Conservation (phyloP, 2,888 invertebrate genomes). For the Alloplasta piceator region DNA sequence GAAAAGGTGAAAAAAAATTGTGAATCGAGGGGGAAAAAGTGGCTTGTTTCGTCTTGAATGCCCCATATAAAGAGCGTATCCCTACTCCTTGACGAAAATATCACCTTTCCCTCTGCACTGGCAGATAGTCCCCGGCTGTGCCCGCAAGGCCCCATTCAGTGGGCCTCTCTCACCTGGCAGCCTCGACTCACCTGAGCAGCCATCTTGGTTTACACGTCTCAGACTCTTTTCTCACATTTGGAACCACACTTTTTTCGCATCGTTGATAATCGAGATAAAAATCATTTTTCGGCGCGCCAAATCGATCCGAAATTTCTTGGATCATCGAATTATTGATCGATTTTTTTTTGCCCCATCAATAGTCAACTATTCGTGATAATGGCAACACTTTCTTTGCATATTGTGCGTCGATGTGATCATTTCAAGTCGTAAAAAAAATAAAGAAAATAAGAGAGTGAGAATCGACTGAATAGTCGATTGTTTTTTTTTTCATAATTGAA, state of each 20-base stretch:
- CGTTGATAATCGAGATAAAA: neutral
- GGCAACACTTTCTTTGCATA: conserved; percentile 49
- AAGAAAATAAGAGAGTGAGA: neutral
- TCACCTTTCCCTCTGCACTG: conserved; percentile 55
- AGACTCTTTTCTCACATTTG: conserved; percentile 58
- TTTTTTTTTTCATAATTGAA: neutral
- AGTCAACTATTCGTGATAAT: neutral
- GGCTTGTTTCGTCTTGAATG: neutral
- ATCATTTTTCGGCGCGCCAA: neutral
- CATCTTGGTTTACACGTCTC: conserved; percentile 72
- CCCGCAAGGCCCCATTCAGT: conserved; percentile 59
- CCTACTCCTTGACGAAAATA: conserved; percentile 43
- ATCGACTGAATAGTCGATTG: neutral
- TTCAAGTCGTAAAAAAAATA: neutral
- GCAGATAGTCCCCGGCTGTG: conserved; percentile 25
- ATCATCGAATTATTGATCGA: neutral
- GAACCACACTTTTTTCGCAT: conserved; percentile 48
- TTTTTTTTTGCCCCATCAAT: neutral
- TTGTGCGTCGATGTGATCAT: conserved; percentile 35
- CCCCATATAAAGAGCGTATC: conserved; percentile 28
- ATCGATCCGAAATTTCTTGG: neutral
- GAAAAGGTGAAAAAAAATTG: no score
- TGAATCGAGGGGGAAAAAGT: no score
- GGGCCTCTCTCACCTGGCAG: conserved; percentile 70
- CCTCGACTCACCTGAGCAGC: conserved; percentile 71